Evolutionary conservation across 2,888 invertebrate species (phyloP).

Genomic region (Thalpophila matura): DNA sequence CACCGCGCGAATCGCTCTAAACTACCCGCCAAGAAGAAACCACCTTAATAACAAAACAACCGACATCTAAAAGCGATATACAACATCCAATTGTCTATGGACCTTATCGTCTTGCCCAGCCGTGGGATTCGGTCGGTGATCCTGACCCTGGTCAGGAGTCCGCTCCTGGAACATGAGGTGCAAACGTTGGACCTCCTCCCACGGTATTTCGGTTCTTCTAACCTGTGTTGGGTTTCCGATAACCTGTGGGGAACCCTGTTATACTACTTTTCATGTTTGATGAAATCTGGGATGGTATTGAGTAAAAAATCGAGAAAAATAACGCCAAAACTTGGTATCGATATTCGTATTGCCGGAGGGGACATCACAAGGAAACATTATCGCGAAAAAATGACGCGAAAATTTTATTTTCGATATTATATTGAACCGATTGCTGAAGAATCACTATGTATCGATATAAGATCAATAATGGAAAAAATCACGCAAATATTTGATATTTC

Average conservation of each 20-base stretch:
- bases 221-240: neutral
- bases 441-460: too few relatives aligned
- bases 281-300: neutral
- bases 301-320: too few relatives aligned
- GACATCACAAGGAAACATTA: too few relatives aligned
- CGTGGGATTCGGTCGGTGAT: neutral
- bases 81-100: neutral
- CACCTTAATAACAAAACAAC: neutral
- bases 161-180: conserved; percentile 1
- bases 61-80: conserved; percentile 1
- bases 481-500: too few relatives aligned
- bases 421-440: too few relatives aligned
- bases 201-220: neutral
- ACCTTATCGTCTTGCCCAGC: neutral
- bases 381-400: too few relatives aligned
- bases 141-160: neutral
- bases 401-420: too few relatives aligned
- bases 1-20: too few relatives aligned
- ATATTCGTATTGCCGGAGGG: too few relatives aligned
- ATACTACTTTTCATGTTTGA: neutral
- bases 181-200: neutral
- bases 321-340: too few relatives aligned
- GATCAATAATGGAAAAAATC: too few relatives aligned
- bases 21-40: too few relatives aligned
- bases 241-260: conserved; percentile 1